Base-by-base conservation (phyloP, 2,888 invertebrate genomes). In the Acleris sparsana region DNA sequence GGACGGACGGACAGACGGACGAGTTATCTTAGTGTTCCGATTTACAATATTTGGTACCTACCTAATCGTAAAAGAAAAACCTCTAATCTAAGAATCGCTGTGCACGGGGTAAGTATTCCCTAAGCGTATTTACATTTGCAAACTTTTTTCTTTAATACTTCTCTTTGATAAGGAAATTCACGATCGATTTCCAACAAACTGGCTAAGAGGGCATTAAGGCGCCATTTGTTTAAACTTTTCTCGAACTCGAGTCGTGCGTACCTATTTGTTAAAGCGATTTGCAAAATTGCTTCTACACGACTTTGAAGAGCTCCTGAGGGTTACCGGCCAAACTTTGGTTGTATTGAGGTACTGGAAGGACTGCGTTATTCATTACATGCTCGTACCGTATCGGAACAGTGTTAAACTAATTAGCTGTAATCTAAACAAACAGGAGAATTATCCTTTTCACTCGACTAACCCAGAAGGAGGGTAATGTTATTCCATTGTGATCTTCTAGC, bases 251-350 rank as follows among this genome's bases (percentile, higher is more conserved):
- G 72, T 77, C 71, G 76, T 86, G 78, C 82, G 83, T 84, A 85
- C 61, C 65, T 65, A 65, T 81, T 84, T 80, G 79, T 77, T 80
- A 77, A 77, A 83, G 80, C 83, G 83, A 82, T 84, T 86, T 79
- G 77, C 77, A 73, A 84, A 87, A 86, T 86, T 84, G 80, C 82
- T 83, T 80, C 80, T 78, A 77, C 63, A 73, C 72, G 70, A 74
- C 69, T 72, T 74, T 65, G 65, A 64, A 62, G 62, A 56, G 71
- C 70, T 70, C 72, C 75, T 76, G 74, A 63, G 75, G 78, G 71
- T 72, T 84, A 79, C 79, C 80, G 79, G 76, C 73, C 63, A 22
- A 75, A 76, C 75, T 82, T 72, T 79, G 79, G 75, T 76, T 82
- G 78, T 77, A 71, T 73, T 61, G 69, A 76, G 77, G 79, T 80